phyloP scores from a whole-genome alignment of 2,888 invertebrate genomes.

The Drosophila infuscata region DNA sequence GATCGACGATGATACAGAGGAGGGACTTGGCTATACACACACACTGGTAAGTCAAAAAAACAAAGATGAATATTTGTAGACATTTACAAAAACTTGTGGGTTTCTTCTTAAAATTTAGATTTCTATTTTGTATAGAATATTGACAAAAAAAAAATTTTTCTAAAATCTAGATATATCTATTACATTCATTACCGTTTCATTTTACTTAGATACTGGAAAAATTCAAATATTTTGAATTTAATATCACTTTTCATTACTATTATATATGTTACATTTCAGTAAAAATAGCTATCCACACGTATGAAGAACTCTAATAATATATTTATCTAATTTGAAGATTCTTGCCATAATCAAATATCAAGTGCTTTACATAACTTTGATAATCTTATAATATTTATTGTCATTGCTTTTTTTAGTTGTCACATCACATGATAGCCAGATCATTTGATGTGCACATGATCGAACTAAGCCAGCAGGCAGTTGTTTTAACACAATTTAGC shows the following conservation, averaged over 20 bases:
- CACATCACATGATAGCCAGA: conserved; percentile 44
- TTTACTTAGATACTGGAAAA: neutral
- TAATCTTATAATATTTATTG: neutral
- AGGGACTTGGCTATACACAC: conserved; percentile 82
- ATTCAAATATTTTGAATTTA: neutral
- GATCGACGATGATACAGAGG: conserved; percentile 70
- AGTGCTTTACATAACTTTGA: neutral
- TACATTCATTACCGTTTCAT: too few relatives aligned
- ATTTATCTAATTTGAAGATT: neutral
- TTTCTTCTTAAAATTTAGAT: neutral
- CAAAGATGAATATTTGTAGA: neutral
- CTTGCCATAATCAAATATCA: neutral
- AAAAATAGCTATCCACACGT: neutral
- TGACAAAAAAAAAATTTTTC: neutral
- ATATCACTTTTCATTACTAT: neutral
- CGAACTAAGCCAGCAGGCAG: conserved; percentile 24
- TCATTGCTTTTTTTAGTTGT: conserved; percentile 4
- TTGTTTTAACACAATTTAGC: conserved; percentile 20
- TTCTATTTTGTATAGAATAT: neutral
- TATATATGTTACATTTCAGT: neutral
- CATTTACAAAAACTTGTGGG: neutral
- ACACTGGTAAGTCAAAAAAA: conserved; percentile 76
- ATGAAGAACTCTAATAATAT: neutral
- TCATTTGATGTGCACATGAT: conserved; percentile 50
- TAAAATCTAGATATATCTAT: neutral